phyloP scores from a whole-genome alignment of 2,113 vertebrate species.

The Atherinomorus stipes region DNA sequence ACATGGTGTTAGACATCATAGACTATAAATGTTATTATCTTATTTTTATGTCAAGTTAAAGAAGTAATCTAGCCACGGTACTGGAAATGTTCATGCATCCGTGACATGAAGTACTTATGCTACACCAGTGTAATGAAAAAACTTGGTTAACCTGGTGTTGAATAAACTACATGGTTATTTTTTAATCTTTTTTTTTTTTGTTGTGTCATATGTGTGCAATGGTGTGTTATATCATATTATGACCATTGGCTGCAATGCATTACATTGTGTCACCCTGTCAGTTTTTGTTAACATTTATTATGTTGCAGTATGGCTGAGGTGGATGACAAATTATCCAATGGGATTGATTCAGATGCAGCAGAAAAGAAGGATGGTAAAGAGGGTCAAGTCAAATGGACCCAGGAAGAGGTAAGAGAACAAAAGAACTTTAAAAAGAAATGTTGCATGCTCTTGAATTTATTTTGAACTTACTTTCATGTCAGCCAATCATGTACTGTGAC shows the following conservation, averaged over 20 bases:
- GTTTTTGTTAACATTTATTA: background rate
- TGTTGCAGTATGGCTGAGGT: conserved; percentile 74
- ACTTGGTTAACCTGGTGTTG: no score
- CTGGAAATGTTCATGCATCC: no score
- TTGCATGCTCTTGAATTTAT: background rate
- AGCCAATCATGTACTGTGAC: background rate
- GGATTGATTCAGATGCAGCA: conserved; percentile 82
- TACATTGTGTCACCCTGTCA: background rate
- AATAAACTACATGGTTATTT: no score
- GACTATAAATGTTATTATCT: no score
- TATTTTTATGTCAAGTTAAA: no score
- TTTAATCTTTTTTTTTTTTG: no score
- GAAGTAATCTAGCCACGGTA: no score
- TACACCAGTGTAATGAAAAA: no score
- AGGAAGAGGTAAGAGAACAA: conserved; percentile 85
- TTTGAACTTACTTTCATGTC: background rate
- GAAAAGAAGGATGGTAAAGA: conserved; percentile 82
- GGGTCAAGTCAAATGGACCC: conserved; percentile 87
- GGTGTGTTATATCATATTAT: background rate
- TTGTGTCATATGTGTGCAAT: no score
- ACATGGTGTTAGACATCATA: no score
- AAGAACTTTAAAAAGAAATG: background rate
- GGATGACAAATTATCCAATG: conserved; percentile 80
- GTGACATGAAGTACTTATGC: background rate
- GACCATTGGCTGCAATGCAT: background rate